Percentiles rank a stretch among this genome's conserved stretches.
phyloP scores from a whole-genome alignment of 2,888 invertebrate species.

The Coelogynopora nodosa region DNA sequence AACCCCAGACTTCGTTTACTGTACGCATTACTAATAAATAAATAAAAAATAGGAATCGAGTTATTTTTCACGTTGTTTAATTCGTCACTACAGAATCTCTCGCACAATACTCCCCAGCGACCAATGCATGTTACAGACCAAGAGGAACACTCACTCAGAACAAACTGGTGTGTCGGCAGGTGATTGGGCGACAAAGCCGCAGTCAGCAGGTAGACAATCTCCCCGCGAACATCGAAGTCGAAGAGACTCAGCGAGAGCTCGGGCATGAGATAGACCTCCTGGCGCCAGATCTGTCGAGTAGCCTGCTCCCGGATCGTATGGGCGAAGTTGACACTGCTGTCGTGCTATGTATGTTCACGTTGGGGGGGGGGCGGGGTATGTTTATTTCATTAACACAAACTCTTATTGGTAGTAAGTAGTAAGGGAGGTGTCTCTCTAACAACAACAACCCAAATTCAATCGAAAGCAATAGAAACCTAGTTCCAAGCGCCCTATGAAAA shows the following conservation, averaged over 20 bases:
- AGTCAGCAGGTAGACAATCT: neutral
- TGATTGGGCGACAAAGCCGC: neutral
- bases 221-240: neutral
- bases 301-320: neutral
- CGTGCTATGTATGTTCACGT: neutral
- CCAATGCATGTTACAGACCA: too few relatives aligned
- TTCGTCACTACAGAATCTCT: too few relatives aligned
- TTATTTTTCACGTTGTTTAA: too few relatives aligned
- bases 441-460: too few relatives aligned
- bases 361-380: neutral
- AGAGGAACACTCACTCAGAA: neutral
- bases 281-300: neutral
- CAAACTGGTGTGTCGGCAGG: neutral
- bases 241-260: neutral
- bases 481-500: too few relatives aligned
- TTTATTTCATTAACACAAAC: too few relatives aligned
- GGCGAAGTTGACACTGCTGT: neutral
- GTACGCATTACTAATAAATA: too few relatives aligned
- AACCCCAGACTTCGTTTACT: too few relatives aligned
- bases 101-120: too few relatives aligned
- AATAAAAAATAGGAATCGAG: too few relatives aligned
- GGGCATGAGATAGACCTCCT: neutral
- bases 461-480: too few relatives aligned
- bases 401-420: neutral
- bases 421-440: neutral